phyloP scores from a whole-genome alignment of 1,140 invertebrate genomes.

The Antheraea mylitta region DNA sequence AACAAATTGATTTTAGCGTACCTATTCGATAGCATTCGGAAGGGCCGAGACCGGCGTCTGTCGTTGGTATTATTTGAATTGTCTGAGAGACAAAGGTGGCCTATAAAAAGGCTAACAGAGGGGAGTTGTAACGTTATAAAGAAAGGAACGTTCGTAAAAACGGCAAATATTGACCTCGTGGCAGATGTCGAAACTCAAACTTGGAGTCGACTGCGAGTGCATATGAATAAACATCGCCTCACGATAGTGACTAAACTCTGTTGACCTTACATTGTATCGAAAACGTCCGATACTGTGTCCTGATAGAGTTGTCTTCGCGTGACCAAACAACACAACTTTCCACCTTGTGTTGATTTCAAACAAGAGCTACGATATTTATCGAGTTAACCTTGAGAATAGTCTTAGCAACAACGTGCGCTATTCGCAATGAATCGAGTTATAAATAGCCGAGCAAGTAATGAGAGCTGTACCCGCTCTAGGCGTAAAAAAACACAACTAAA shows the following conservation, averaged over 20 bases:
- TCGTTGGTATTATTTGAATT: slow-evolving; percentile 3
- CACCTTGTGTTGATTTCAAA: slow-evolving; percentile 16
- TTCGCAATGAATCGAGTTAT: slow-evolving; percentile 6
- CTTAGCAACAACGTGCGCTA: background rate
- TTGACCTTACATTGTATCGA: slow-evolving; percentile 67
- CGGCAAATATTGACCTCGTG: slow-evolving; percentile 74
- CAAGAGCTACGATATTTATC: background rate
- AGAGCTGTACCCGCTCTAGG: slow-evolving; percentile 6
- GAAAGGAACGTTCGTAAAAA: slow-evolving; percentile 54
- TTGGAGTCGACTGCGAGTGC: slow-evolving; percentile 63
- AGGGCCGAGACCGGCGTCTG: slow-evolving; percentile 21
- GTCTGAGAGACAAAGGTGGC: slow-evolving; percentile 27
- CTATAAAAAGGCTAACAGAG: slow-evolving; percentile 34
- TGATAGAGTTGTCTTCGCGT: slow-evolving; percentile 65
- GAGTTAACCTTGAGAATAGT: background rate
- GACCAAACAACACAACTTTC: slow-evolving; percentile 39
- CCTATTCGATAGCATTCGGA: slow-evolving; percentile 42
- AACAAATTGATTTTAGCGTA: slow-evolving; percentile 43
- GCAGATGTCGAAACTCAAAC: slow-evolving; percentile 75
- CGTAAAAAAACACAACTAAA: slow-evolving; percentile 32
- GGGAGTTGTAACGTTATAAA: slow-evolving; percentile 30
- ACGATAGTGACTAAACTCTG: slow-evolving; percentile 67
- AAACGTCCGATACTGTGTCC: slow-evolving; percentile 41
- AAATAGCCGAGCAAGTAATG: slow-evolving; percentile 12
- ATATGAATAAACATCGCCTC: slow-evolving; percentile 74